Conservation (phyloP, 2,113 vertebrate species). For the Varanus salvator region DNA sequence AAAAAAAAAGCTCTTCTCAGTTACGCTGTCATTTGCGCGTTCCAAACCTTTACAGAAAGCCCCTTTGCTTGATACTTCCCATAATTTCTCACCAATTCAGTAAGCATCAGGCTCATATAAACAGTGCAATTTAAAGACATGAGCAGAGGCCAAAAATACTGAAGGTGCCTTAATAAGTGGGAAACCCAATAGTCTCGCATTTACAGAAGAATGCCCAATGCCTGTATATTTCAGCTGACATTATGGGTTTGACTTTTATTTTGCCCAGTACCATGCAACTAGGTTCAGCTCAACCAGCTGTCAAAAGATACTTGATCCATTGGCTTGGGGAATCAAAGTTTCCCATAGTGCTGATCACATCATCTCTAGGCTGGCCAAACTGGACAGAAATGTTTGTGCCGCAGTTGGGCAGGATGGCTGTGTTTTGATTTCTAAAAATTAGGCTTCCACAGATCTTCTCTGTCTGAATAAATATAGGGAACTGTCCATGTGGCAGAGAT, state of each 20-base stretch:
- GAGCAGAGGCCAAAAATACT: constrained; percentile 11
- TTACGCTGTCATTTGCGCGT: constrained; percentile 23
- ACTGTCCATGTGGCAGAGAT: neutral
- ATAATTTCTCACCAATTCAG: constrained; percentile 38
- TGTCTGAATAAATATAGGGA: neutral
- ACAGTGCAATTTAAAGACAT: constrained; percentile 25
- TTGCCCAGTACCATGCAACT: neutral
- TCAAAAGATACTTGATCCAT: constrained; percentile 27
- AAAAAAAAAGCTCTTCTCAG: constrained; percentile 20
- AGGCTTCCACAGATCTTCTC: neutral
- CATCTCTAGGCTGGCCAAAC: neutral
- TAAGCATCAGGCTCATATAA: constrained; percentile 21
- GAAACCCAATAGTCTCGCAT: constrained; percentile 27
- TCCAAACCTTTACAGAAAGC: constrained; percentile 33
- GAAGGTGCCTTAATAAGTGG: constrained; percentile 36
- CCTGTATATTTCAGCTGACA: constrained; percentile 13
- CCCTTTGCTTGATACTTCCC: constrained; percentile 31
- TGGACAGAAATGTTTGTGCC: constrained; percentile 14
- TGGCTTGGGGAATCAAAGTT: constrained; percentile 2
- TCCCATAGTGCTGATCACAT: constrained; percentile 8
- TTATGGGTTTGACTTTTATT: constrained; percentile 14
- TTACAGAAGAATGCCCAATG: constrained; percentile 4
- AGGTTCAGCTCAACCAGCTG: constrained; percentile 24
- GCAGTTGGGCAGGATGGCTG: neutral
- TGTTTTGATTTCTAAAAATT: neutral